phyloP scores from a whole-genome alignment of 2,888 invertebrate species.

The Athripsodes cinereus region DNA sequence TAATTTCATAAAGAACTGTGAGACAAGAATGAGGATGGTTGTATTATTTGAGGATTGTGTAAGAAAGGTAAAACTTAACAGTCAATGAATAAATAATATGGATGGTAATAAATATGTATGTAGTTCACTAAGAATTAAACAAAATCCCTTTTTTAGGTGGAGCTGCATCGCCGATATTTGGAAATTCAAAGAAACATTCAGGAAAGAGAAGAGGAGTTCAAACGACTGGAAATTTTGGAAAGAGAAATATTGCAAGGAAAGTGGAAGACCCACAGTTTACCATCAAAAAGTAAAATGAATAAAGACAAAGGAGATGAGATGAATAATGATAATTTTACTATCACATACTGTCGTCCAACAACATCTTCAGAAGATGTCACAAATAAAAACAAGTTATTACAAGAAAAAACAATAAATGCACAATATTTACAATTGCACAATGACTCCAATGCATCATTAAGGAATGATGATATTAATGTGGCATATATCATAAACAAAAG shows the following conservation, averaged over 20 bases:
- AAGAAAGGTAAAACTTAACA: conserved; percentile 70
- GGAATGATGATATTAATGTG: neutral
- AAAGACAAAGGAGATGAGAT: conserved; percentile 41
- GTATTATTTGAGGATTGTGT: conserved; percentile 96
- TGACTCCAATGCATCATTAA: conserved; percentile 8
- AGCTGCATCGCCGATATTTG: conserved; percentile 88
- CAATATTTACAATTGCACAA: conserved; percentile 1
- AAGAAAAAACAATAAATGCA: conserved; percentile 27
- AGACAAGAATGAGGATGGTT: conserved; percentile 88
- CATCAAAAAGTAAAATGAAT: conserved; percentile 69
- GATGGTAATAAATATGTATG: no score
- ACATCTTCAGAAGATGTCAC: conserved; percentile 77
- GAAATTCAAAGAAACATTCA: conserved; percentile 80
- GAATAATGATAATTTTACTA: conserved; percentile 48
- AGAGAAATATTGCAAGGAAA: conserved; percentile 77
- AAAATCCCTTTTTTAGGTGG: conserved; percentile 63
- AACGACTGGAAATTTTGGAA: conserved; percentile 73
- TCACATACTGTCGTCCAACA: conserved; percentile 67
- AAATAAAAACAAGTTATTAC: conserved; percentile 29
- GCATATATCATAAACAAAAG: conserved; percentile 30
- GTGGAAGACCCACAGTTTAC: conserved; percentile 86
- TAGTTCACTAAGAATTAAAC: no score
- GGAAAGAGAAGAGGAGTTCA: conserved; percentile 77
- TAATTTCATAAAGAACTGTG: conserved; percentile 85
- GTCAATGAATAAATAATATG: no score